phyloP scores from a whole-genome alignment of 1,140 invertebrate genomes.

The Tetramorium alpestre region DNA sequence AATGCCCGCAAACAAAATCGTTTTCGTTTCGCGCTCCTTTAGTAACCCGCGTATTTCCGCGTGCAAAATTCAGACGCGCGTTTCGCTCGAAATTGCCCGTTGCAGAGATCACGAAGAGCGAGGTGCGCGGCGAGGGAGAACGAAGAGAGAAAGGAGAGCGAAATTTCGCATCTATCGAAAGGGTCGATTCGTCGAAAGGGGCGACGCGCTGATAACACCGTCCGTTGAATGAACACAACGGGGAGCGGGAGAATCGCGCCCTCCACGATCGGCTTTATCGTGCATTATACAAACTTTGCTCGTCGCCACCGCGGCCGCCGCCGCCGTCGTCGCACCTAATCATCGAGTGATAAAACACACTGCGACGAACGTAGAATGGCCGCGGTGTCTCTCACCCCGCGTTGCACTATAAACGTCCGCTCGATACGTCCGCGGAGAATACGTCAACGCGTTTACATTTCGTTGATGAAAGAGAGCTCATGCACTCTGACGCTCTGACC shows the following conservation, averaged over 20 bases:
- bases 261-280: constrained; percentile 44
- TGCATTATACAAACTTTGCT: constrained; percentile 51
- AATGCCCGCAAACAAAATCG: not conserved
- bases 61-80: not conserved
- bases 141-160: not conserved
- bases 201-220: constrained; percentile 34
- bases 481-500: not conserved
- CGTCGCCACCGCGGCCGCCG: not conserved
- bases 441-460: constrained; percentile 47
- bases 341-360: constrained; percentile 45
- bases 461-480: constrained; percentile 36
- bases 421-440: constrained; percentile 42
- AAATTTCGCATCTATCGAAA: constrained; percentile 7
- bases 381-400: not conserved
- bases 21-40: not conserved
- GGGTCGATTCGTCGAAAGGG: constrained; percentile 18
- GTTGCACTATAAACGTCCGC: constrained; percentile 11
- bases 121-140: not conserved
- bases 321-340: constrained; percentile 46
- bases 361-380: constrained; percentile 13
- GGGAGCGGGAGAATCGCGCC: constrained; percentile 26
- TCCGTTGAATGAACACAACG: constrained; percentile 8
- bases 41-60: not conserved
- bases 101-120: not conserved
- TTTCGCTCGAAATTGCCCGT: not conserved